Evolutionary conservation across 2,888 invertebrate genomes (phyloP).

Genomic region (Anoplius nigerrimus): DNA sequence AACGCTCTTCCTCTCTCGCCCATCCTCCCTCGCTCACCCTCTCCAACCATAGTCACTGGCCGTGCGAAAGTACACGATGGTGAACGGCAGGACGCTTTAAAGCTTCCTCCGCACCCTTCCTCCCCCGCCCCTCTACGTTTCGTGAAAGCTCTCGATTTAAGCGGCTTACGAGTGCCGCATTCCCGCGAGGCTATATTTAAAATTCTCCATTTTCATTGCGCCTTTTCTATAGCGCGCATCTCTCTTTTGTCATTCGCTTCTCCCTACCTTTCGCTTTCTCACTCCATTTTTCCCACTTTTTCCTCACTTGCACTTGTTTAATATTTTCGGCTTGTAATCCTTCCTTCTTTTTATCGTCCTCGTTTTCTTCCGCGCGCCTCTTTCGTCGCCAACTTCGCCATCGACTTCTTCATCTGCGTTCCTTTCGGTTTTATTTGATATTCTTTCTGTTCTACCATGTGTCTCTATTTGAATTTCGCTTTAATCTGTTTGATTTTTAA

Average conservation of each 20-base stretch:
- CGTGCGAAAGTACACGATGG: conserved; percentile 42
- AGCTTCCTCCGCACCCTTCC: conserved; percentile 22
- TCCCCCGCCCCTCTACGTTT: conserved; percentile 32
- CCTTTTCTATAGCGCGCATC: conserved; percentile 3
- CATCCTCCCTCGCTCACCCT: conserved; percentile 10
- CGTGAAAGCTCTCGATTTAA: conserved; percentile 50
- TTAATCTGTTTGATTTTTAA: too few species aligned
- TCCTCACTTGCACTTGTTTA: too few species aligned
- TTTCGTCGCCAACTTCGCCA: too few species aligned
- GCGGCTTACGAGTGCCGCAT: conserved; percentile 47
- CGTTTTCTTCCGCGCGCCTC: too few species aligned
- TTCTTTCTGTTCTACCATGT: too few species aligned
- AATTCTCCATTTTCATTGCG: conserved; percentile 30
- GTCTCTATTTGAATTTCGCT: too few species aligned
- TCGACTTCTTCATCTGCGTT: too few species aligned
- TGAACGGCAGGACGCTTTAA: conserved; percentile 24
- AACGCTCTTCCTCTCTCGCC: conserved; percentile 11
- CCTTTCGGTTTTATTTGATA: too few species aligned
- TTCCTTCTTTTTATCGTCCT: too few species aligned
- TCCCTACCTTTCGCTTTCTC: not conserved
- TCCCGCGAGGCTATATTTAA: conserved; percentile 30
- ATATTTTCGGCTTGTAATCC: too few species aligned
- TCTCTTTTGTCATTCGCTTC: not conserved
- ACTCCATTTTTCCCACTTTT: too few species aligned
- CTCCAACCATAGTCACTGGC: too few species aligned